phyloP scores from a whole-genome alignment of 2,888 invertebrate genomes.

The Pterobdella sp. region DNA sequence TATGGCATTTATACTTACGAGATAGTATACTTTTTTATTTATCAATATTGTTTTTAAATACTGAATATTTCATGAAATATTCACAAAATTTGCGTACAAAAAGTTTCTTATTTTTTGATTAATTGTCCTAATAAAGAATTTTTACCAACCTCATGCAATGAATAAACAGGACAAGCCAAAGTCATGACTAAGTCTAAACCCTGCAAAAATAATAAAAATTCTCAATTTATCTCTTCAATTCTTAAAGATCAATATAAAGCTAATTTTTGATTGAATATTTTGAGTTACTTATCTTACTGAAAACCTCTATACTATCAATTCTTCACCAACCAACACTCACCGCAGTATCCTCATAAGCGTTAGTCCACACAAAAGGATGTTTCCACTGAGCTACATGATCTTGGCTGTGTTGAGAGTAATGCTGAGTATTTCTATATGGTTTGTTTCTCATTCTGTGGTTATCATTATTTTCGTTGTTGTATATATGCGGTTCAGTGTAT shows the following conservation, averaged over 20 bases:
- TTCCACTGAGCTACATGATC: no score
- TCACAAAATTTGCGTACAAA: neutral
- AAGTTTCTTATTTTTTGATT: neutral
- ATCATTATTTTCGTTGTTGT: neutral
- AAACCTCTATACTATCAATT: no score
- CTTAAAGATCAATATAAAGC: no score
- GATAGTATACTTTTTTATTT: no score
- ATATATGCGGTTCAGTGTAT: no score
- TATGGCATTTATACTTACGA: no score
- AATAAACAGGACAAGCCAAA: conserved; percentile 12
- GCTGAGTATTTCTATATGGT: neutral
- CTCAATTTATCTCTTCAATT: neutral
- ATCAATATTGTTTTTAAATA: neutral
- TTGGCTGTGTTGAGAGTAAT: neutral
- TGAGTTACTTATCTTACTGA: no score
- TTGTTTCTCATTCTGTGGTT: neutral
- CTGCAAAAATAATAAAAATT: neutral
- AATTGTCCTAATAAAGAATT: neutral
- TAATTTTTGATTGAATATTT: no score
- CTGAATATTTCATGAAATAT: neutral
- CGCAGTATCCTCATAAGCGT: conserved; percentile 79
- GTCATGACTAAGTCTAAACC: conserved; percentile 22
- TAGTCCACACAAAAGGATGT: conserved; percentile 70
- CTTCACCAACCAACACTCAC: no score
- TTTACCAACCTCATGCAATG: conserved; percentile 2